Conservation (phyloP, 2,797 vertebrate genomes). For the Tragelaphus eurycerus region DNA sequence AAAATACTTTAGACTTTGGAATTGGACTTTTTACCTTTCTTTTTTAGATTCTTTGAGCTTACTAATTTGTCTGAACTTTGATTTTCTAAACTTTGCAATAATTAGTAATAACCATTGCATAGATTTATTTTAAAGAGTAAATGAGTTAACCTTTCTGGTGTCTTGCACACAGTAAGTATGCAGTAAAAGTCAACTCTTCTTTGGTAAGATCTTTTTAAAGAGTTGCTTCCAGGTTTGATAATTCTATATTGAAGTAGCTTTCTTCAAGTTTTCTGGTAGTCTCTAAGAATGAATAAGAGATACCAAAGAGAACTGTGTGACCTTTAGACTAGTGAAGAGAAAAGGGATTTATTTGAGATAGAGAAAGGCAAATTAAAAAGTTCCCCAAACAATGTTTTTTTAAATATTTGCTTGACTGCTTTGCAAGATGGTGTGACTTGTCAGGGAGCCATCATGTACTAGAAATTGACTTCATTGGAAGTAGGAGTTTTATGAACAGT, state of each 20-base stretch:
- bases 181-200: neutral
- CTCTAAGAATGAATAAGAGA: neutral
- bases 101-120: neutral
- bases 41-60: neutral
- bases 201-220: neutral
- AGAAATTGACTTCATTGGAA: neutral
- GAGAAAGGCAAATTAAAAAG: neutral
- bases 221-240: neutral
- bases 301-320: neutral
- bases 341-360: neutral
- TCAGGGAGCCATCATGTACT: neutral
- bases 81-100: neutral
- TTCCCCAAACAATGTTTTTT: neutral
- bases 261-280: neutral
- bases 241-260: neutral
- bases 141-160: neutral
- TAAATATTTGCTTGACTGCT: neutral
- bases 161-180: neutral
- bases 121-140: conserved; percentile 19
- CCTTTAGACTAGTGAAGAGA: neutral
- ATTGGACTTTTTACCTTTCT: neutral
- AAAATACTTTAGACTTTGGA: neutral
- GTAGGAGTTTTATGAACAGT: neutral
- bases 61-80: neutral
- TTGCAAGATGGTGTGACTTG: neutral